Percentiles rank a stretch among this genome's conserved stretches.
phyloP scores from a whole-genome alignment of 2,113 vertebrate genomes.

The Lampris incognitus region DNA sequence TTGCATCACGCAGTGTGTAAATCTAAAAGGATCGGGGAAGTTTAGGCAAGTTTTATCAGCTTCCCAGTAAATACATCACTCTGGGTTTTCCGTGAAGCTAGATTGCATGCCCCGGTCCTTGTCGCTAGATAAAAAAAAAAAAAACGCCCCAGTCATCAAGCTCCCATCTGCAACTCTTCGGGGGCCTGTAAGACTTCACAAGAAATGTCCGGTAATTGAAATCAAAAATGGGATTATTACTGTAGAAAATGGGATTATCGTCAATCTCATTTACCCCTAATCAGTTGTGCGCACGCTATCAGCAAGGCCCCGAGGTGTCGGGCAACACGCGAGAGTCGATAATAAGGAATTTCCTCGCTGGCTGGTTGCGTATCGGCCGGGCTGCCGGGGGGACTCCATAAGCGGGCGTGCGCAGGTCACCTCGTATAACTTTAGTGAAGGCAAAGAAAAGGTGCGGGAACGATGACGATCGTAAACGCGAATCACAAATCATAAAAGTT shows the following conservation, averaged over 20 bases:
- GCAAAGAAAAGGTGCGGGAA: conserved; percentile 21
- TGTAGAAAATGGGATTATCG: conserved; percentile 50
- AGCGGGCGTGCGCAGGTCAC: conserved; percentile 16
- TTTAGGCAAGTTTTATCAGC: conserved; percentile 39
- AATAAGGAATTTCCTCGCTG: conserved; percentile 12
- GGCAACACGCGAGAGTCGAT: conserved; percentile 21
- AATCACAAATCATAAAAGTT: conserved; percentile 70
- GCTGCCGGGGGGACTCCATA: no score
- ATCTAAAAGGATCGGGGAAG: conserved; percentile 45
- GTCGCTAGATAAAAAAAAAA: no score
- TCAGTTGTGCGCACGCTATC: conserved; percentile 32
- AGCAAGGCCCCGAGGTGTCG: conserved; percentile 4
- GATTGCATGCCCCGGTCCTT: no score
- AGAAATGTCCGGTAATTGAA: conserved; percentile 27
- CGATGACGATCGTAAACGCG: conserved; percentile 57
- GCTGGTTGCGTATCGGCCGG: conserved; percentile 6
- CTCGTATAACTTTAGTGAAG: conserved; percentile 45
- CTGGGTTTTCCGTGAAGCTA: background rate
- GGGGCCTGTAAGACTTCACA: background rate
- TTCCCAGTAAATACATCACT: conserved; percentile 48
- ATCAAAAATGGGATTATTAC: conserved; percentile 39
- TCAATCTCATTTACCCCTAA: conserved; percentile 47
- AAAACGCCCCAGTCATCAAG: no score
- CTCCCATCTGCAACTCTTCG: no score
- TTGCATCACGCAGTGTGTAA: conserved; percentile 39